Base-by-base conservation (phyloP, 1,140 invertebrate genomes). In the Trichogramma pretiosum region DNA sequence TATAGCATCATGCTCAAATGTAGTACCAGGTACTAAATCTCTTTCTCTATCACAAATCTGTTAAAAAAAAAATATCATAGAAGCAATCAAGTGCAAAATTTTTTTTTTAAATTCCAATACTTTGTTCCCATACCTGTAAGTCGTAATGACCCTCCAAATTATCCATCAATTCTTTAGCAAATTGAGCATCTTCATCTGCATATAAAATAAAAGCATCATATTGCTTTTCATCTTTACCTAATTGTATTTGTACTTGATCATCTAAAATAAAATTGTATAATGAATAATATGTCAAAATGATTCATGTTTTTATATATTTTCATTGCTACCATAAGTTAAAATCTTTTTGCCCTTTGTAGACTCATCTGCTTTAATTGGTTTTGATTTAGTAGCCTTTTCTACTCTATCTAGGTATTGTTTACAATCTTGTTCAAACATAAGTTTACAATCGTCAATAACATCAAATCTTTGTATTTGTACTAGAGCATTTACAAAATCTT, bases 131-230 rank as follows among this genome's bases (percentile, higher is more conserved):
- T 72, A 82, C 81, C 67, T 79, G 83, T 34, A 83, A 66, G 42
- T 74, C 70, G 59, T 76, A 76, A 37, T 77, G 62, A 13, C 61
- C 65, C 64, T 84, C 83, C 58, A 85, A 67, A 56, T 68, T 75
- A n/a, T 75, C 63, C 32, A 84, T 65, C 30, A 84, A 66, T 56
- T 80, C 63, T 2, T 64, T 70, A 2, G 76, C 82, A 73, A 83
- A 82, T 23, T 76, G 64, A 14, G 65, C 59, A 65, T 86, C 83
- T 46, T 81, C 78, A 48, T 84, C 78, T n/a, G 77, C 76, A 61
- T 75, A 85, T n/a, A 85, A 59, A 24, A 85, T 67, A 59, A 82
- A 84, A 5, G 83, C 83, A 70, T 85, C 79, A 56, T 85, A 86
- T 38, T 61, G 64, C 56, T 79, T 76, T 37, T 70, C 67, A 40